phyloP scores from a whole-genome alignment of 2,113 vertebrate species.

The Otis tarda region DNA sequence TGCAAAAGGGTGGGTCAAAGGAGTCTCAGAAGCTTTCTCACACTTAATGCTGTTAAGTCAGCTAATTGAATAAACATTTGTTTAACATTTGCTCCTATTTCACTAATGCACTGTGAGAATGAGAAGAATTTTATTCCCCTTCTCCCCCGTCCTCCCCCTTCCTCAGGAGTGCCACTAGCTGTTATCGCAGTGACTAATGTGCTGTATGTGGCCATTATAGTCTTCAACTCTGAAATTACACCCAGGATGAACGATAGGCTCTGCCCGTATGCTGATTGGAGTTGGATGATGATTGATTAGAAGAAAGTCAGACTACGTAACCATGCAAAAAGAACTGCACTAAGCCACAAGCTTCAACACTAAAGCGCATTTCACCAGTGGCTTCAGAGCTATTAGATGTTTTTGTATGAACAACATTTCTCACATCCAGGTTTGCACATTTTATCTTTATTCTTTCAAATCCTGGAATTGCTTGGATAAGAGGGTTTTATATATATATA shows the following conservation, averaged over 20 bases:
- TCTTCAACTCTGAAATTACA: slow-evolving; percentile 69
- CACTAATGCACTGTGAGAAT: slow-evolving; percentile 48
- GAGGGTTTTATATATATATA: slow-evolving; percentile 69
- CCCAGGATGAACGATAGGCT: slow-evolving; percentile 69
- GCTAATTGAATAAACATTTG: slow-evolving; percentile 69
- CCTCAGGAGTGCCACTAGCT: slow-evolving; percentile 34
- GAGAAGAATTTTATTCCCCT: slow-evolving; percentile 46
- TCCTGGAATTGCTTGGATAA: slow-evolving; percentile 96
- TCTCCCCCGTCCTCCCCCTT: neutral
- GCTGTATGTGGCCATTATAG: slow-evolving; percentile 62
- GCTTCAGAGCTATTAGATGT: slow-evolving; percentile 71
- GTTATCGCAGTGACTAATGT: slow-evolving; percentile 54
- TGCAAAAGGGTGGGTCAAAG: slow-evolving; percentile 8
- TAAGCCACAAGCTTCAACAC: slow-evolving; percentile 66
- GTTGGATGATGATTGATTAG: slow-evolving; percentile 76
- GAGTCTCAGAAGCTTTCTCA: slow-evolving; percentile 43
- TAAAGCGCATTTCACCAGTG: slow-evolving; percentile 60
- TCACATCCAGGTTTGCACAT: slow-evolving; percentile 80
- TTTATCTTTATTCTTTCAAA: slow-evolving; percentile 98
- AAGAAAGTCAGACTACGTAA: slow-evolving; percentile 61
- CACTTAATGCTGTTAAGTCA: slow-evolving; percentile 48
- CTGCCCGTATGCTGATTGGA: slow-evolving; percentile 69
- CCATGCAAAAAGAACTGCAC: slow-evolving; percentile 61
- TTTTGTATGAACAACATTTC: slow-evolving; percentile 78
- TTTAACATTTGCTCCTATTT: slow-evolving; percentile 64